phyloP scores from a whole-genome alignment of 2,113 vertebrate species.

The Indicator maculatus region DNA sequence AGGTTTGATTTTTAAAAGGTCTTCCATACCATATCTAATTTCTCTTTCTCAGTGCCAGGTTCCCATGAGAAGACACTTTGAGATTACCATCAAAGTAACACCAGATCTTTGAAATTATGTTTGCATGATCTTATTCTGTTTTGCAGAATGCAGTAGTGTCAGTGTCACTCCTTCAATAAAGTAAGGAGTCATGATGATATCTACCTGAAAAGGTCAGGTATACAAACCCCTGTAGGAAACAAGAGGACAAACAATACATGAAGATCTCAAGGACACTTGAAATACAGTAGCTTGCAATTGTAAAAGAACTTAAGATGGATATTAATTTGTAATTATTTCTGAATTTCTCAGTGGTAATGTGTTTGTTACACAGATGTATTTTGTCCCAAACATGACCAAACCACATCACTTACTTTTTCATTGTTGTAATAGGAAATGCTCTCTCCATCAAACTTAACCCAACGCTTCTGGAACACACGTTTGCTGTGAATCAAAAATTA shows the following conservation, averaged over 20 bases:
- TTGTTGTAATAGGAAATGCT: constrained; percentile 92
- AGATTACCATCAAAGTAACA: background rate
- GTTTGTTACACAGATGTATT: background rate
- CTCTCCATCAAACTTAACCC: constrained; percentile 92
- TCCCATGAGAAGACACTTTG: background rate
- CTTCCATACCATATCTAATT: background rate
- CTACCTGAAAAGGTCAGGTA: background rate
- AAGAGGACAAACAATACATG: background rate
- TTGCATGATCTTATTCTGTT: background rate
- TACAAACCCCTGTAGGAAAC: background rate
- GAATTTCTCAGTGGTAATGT: background rate
- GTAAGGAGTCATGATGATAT: background rate
- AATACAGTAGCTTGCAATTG: background rate
- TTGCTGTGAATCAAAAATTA: constrained; percentile 80
- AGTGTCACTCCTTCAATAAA: background rate
- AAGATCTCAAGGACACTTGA: background rate
- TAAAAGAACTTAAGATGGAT: background rate
- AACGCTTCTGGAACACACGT: constrained; percentile 91
- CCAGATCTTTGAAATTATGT: background rate
- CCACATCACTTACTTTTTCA: constrained; percentile 83
- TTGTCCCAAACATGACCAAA: background rate
- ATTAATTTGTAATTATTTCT: background rate
- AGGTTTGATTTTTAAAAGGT: background rate
- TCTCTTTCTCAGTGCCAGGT: background rate
- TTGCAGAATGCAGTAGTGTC: background rate